Evolutionary conservation across 2,113 vertebrate species (phyloP).

Genomic region (Sceloporus tristichus): DNA sequence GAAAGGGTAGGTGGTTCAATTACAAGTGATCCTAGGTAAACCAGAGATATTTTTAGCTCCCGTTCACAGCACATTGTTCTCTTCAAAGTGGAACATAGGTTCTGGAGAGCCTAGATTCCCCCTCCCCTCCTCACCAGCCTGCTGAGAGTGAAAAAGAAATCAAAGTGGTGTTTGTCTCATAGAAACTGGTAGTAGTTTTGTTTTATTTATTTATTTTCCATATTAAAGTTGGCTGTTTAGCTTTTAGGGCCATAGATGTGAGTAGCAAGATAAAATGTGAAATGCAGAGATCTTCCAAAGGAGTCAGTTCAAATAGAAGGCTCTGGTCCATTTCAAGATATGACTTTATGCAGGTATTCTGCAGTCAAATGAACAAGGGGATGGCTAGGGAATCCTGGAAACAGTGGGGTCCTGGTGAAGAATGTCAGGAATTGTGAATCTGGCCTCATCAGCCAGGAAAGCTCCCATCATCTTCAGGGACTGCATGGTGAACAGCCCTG

Average conservation of each 20-base stretch:
- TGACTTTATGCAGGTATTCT: not conserved
- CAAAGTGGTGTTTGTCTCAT: conserved; percentile 40
- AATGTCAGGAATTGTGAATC: too few species aligned
- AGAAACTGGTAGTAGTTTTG: not conserved
- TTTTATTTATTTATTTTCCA: too few species aligned
- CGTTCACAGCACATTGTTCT: conserved; percentile 73
- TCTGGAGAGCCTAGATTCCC: conserved; percentile 26
- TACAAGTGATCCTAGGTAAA: conserved; percentile 77
- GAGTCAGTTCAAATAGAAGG: not conserved
- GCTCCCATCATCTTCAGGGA: too few species aligned
- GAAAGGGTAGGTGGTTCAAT: conserved; percentile 75
- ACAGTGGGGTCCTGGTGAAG: not conserved
- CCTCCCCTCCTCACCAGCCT: not conserved
- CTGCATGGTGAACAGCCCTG: too few species aligned
- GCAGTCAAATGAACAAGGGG: not conserved
- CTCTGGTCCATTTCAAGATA: not conserved
- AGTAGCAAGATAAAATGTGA: not conserved
- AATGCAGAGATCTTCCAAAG: not conserved
- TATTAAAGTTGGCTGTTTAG: too few species aligned
- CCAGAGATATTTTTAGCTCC: conserved; percentile 79
- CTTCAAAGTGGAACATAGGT: conserved; percentile 67
- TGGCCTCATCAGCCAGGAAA: too few species aligned
- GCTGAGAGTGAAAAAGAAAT: conserved; percentile 42
- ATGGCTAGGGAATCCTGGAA: too few species aligned
- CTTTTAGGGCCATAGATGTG: not conserved